Conservation (phyloP, 2,888 invertebrate genomes). For the Megastigmus dorsalis region DNA sequence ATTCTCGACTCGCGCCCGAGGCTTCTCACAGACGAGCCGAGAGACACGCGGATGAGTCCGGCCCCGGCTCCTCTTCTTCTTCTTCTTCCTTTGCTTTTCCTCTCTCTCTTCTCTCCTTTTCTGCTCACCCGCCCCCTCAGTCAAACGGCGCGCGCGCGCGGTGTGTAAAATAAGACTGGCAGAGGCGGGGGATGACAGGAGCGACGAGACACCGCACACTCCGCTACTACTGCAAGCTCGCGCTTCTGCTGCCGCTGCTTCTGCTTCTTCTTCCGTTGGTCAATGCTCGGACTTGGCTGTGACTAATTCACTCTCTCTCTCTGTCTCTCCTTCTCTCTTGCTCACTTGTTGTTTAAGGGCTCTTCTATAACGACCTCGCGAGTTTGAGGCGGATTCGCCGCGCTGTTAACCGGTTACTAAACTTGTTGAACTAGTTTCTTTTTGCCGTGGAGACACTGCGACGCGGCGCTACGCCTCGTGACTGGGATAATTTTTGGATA, state of each 20-base stretch:
- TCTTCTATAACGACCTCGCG: too few species aligned
- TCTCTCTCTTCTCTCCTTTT: not conserved
- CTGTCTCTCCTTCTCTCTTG: not conserved
- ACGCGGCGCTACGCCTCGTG: too few species aligned
- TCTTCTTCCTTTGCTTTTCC: not conserved
- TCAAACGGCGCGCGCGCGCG: not conserved
- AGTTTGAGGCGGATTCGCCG: too few species aligned
- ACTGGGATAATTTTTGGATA: too few species aligned
- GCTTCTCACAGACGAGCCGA: not conserved
- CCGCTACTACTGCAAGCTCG: too few species aligned
- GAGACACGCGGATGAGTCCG: not conserved
- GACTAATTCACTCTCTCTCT: conserved; percentile 5
- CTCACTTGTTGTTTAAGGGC: not conserved
- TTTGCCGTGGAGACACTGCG: too few species aligned
- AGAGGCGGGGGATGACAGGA: not conserved
- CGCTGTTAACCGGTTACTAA: too few species aligned
- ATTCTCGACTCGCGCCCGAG: conserved; percentile 16
- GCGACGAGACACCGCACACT: not conserved
- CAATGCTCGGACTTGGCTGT: conserved; percentile 30
- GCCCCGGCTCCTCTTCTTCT: too few species aligned
- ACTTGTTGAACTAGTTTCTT: too few species aligned
- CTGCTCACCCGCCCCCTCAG: not conserved
- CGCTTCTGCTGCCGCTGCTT: too few species aligned
- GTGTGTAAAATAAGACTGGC: conserved; percentile 32
- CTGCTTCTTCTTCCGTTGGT: conserved; percentile 28